Evolutionary conservation across 2,888 invertebrate genomes (phyloP), one percentile per base, ranked within the genome.

Genomic region (Poecilobothrus nobilitatus): DNA sequence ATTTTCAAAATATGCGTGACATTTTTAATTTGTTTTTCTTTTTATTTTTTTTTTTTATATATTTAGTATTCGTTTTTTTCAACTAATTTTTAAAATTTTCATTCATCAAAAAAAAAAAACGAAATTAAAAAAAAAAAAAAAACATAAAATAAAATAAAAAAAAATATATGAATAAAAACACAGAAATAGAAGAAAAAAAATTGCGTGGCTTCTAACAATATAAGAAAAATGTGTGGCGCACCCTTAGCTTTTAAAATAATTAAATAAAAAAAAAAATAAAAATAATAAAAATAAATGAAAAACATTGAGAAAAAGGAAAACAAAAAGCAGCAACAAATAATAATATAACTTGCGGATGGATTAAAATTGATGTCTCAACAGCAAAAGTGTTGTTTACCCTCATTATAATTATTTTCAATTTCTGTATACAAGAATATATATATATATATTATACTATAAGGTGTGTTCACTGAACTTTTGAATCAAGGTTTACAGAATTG

Each of bases 191-290:
- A 53, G 2, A 53, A n/a, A 6, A n/a, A 53, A 53, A 53, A 53
- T 53, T 53, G 53, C 53, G 53, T 53, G 53, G 53, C 53, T 53
- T 53, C 18, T 53, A 53, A 53, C 18, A 53, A 53, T 53, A 53
- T 53, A 53, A 5, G n/a, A 18, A 53, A 53, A 18, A 12, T 53
- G 6, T 53, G n/a, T 53, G 53, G 53, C 53, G 53, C 53, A 53
- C 53, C 53, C 53, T 53, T 53, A 18, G 53, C 53, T 53, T 53
- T 53, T 53, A 53, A 53, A 53, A 53, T 53, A 53, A 53, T 53
- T 53, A 53, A 53, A n/a, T 12, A 53, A 18, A 53, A 53, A 53
- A 53, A 12, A 15, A 53, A 37, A 37, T 8, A 37, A 53, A 53
- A 53, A 53, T 12, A 1, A 34, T 34, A 34, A 7, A 34, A 7